phyloP scores from a whole-genome alignment of 2,888 invertebrate genomes.

The Mesorhabditis belari region DNA sequence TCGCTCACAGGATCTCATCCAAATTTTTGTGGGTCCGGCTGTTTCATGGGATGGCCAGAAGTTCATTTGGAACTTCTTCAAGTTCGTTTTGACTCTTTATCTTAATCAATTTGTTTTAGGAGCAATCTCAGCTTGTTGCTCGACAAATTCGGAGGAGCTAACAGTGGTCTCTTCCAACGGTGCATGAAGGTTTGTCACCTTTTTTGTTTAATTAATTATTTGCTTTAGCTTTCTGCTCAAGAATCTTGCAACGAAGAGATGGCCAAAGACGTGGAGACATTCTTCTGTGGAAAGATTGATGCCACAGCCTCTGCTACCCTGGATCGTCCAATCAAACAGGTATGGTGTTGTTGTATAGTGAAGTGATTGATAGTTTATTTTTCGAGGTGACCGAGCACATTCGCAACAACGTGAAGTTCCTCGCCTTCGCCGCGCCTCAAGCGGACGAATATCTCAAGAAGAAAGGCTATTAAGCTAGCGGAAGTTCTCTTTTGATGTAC shows the following conservation, averaged over 20 bases:
- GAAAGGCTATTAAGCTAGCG: not conserved
- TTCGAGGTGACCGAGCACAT: not conserved
- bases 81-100: constrained; percentile 4
- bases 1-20: constrained; percentile 39
- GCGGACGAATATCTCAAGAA: not conserved
- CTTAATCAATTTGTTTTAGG: not conserved
- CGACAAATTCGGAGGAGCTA: constrained; percentile 39
- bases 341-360: constrained; percentile 1
- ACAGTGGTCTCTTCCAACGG: constrained; percentile 39
- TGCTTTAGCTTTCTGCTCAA: constrained; percentile 6
- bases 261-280: constrained; percentile 25
- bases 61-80: constrained; percentile 43
- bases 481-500: too few relatives aligned
- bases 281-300: constrained; percentile 20
- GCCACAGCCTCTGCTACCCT: constrained; percentile 22
- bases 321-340: constrained; percentile 44
- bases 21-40: constrained; percentile 26
- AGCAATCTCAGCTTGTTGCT: constrained; percentile 33
- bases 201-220: not conserved
- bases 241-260: constrained; percentile 14
- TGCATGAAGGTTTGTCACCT: constrained; percentile 8
- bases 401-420: not conserved
- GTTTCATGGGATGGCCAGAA: constrained; percentile 28
- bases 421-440: not conserved
- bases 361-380: not conserved